phyloP scores from a whole-genome alignment of 92 coral and sea anemone species.

The Hydrozoanthus gracilis region DNA sequence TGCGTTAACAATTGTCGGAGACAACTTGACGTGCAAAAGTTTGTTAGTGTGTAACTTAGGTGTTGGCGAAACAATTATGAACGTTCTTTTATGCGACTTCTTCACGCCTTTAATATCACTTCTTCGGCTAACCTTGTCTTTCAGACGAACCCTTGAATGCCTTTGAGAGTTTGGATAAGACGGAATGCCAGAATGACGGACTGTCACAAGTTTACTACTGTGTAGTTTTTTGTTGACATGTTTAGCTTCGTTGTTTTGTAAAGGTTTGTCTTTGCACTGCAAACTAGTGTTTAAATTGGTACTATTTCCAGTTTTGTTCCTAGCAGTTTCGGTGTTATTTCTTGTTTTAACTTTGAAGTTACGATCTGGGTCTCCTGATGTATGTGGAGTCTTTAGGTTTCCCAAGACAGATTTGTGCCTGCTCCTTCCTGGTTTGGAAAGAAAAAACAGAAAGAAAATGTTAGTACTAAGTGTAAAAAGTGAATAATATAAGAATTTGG shows the following conservation, averaged over 20 bases:
- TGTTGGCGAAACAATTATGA: constrained; percentile 26
- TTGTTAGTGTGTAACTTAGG: background rate
- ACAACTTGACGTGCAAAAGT: constrained; percentile 43
- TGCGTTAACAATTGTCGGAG: constrained; percentile 76
- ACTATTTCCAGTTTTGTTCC: too few relatives aligned
- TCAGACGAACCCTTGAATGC: background rate
- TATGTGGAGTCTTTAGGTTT: background rate
- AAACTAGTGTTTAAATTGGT: too few relatives aligned
- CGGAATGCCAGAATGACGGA: background rate
- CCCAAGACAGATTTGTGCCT: background rate
- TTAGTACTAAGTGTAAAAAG: background rate
- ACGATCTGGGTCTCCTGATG: background rate
- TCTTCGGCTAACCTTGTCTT: background rate
- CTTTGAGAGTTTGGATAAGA: background rate
- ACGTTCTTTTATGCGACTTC: constrained; percentile 12
- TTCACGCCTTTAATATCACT: background rate
- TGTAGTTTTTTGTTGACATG: background rate
- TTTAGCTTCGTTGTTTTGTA: too few relatives aligned
- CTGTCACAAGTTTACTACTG: background rate
- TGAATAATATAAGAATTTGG: background rate
- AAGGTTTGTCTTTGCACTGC: too few relatives aligned
- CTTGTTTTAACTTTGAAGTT: background rate
- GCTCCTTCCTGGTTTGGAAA: constrained; percentile 5
- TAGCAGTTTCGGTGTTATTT: background rate
- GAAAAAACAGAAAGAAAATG: background rate